These are phyloP conservation scores for Cervus canadensis DNA, from an alignment of 2,113 vertebrate genomes.

Conservation along the genomic window DNA sequence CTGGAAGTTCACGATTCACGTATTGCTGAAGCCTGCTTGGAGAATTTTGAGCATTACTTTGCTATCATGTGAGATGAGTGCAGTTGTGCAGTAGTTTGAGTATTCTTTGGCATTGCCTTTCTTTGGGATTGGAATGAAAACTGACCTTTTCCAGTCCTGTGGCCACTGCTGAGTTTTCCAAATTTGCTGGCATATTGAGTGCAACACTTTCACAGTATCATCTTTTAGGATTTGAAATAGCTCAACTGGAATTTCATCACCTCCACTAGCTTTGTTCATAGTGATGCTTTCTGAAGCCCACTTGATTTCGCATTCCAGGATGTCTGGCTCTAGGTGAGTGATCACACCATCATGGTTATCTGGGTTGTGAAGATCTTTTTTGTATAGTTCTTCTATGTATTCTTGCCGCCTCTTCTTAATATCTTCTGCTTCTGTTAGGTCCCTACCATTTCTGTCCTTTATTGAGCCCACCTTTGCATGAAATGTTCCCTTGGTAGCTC, in stretches of 20 bases:
- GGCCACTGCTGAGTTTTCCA: not conserved
- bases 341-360: not conserved
- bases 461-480: not conserved
- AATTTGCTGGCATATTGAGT: not conserved
- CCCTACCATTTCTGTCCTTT: not conserved
- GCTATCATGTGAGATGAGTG: not conserved
- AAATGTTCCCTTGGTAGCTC: not conserved
- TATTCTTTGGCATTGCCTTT: not conserved
- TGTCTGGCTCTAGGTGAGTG: not conserved
- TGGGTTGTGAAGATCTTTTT: not conserved
- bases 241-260: not conserved
- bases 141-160: not conserved
- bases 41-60: not conserved
- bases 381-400: not conserved
- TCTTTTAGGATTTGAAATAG: not conserved
- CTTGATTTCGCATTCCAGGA: not conserved
- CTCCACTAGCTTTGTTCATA: not conserved
- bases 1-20: not conserved
- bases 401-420: not conserved
- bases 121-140: not conserved
- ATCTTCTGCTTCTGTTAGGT: not conserved
- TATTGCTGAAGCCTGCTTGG: not conserved
- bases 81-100: not conserved
- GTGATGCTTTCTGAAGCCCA: not conserved
- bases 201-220: not conserved